Evolutionary conservation across 2,113 vertebrate species (phyloP), one percentile per base, ranked within the genome.

Genomic region (Bubo bubo): DNA sequence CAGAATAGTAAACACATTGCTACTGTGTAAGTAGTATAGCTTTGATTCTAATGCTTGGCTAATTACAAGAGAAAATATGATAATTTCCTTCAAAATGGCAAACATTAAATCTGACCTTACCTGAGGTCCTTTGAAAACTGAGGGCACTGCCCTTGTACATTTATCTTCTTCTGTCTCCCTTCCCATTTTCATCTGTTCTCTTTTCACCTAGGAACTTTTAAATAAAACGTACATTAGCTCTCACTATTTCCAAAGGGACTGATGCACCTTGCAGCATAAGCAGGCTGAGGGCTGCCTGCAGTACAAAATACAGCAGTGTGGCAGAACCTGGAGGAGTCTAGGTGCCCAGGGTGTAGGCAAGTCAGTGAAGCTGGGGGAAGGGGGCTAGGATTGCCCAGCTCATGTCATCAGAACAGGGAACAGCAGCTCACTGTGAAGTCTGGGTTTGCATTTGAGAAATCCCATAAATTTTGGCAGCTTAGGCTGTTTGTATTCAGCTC

Each of bases 21-120:
- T 95, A 17, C 60, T 64, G 66, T 93, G 93, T 94, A 76, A 86
- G 75, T 53, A 79, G 26, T 62, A 30, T 45, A 89, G 63, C 71
- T 97, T 97, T 94, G 68, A 80, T 85, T 80, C 41, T 95, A 97
- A 60, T 75, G 74, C 75, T 90, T 17, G 32, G 79, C 73, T 91
- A 94, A 95, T 96, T 95, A 52, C 59, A 79, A 79, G 77, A 83
- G 62, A 88, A 96, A 90, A 92, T 39, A 60, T 5, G 12, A 41
- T 68, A 5, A 59, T 94, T 80, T 84, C 55, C 66, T 93, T 82
- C 47, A 71, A 79, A 95, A 64, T 10, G 28, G 37, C 41, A 59
- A 92, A 70, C 59, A 34, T 88, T 95, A 83, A 45, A 85, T 73
- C 92, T 90, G 55, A 90, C 90, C 28, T 86, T 41, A 62, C 16